Evolutionary conservation across 2,888 invertebrate genomes (phyloP).

Genomic region (Nomada fabriciana): DNA sequence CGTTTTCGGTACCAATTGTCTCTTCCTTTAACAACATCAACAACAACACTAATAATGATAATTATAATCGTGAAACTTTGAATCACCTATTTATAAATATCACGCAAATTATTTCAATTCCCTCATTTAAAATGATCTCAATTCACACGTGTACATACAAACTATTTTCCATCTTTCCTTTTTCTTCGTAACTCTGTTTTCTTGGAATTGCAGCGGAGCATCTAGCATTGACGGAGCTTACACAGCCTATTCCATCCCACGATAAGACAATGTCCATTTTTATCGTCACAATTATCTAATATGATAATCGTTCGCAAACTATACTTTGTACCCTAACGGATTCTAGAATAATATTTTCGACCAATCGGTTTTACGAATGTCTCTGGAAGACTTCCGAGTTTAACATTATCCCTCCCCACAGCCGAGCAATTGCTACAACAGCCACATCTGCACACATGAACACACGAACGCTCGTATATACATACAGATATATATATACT

Average conservation of each 20-base stretch:
- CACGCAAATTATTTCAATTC: not conserved
- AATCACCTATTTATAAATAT: not conserved
- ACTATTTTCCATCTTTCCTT: not conserved
- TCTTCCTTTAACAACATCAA: not conserved
- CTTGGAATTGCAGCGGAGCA: slow-evolving; percentile 57
- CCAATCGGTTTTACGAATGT: slow-evolving; percentile 73
- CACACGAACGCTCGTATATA: not conserved
- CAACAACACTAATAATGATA: not conserved
- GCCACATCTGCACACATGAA: not conserved
- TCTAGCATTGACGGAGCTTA: slow-evolving; percentile 75
- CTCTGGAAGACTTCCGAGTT: slow-evolving; percentile 73
- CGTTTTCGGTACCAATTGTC: not conserved
- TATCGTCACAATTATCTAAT: slow-evolving; percentile 71
- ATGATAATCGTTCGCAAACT: slow-evolving; percentile 68
- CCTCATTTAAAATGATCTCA: not conserved
- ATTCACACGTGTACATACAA: not conserved
- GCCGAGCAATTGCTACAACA: slow-evolving; percentile 35
- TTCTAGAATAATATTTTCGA: slow-evolving; percentile 75
- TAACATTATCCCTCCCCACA: slow-evolving; percentile 51
- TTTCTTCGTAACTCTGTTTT: not conserved
- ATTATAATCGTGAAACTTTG: not conserved
- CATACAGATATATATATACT: not conserved
- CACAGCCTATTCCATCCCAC: slow-evolving; percentile 79
- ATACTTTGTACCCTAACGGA: slow-evolving; percentile 73
- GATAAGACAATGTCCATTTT: slow-evolving; percentile 79